phyloP scores from a whole-genome alignment of 2,113 vertebrate species.

The Mastomys natalensis region DNA sequence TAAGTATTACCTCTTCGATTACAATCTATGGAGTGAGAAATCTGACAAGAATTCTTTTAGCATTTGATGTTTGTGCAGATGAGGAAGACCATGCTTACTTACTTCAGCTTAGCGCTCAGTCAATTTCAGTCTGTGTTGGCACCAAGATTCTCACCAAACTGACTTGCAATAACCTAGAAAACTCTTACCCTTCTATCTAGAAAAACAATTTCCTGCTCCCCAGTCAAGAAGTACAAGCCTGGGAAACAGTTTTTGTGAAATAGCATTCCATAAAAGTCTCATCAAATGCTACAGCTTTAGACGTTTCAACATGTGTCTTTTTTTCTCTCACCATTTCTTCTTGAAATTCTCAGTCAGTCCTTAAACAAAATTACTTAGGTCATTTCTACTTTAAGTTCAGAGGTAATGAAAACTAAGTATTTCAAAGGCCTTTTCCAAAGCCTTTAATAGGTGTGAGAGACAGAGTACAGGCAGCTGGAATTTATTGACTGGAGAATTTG shows the following conservation, averaged over 20 bases:
- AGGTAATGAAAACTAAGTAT: slow-evolving; percentile 58
- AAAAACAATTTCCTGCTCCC: neutral
- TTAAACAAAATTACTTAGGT: slow-evolving; percentile 41
- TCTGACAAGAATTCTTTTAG: neutral
- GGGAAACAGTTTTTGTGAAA: neutral
- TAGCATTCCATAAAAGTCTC: neutral
- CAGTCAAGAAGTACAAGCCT: neutral
- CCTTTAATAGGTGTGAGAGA: slow-evolving; percentile 60
- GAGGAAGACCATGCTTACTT: neutral
- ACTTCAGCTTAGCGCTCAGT: neutral
- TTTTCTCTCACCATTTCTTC: neutral
- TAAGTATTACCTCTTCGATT: neutral
- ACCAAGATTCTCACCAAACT: neutral
- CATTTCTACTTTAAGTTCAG: slow-evolving; percentile 23
- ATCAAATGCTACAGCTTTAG: neutral
- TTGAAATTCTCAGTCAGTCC: slow-evolving; percentile 8
- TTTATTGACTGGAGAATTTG: slow-evolving; percentile 36
- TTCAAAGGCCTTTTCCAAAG: slow-evolving; percentile 20
- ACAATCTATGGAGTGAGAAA: neutral
- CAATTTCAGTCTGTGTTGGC: too few species aligned
- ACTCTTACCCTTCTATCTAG: neutral
- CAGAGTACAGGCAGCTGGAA: slow-evolving; percentile 44
- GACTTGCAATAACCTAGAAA: neutral
- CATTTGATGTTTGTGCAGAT: slow-evolving; percentile 15
- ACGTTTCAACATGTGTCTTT: slow-evolving; percentile 35